These are phyloP conservation scores for Vanessa tameamea DNA, from an alignment of 1,140 invertebrate species.

Conservation along the genomic window DNA sequence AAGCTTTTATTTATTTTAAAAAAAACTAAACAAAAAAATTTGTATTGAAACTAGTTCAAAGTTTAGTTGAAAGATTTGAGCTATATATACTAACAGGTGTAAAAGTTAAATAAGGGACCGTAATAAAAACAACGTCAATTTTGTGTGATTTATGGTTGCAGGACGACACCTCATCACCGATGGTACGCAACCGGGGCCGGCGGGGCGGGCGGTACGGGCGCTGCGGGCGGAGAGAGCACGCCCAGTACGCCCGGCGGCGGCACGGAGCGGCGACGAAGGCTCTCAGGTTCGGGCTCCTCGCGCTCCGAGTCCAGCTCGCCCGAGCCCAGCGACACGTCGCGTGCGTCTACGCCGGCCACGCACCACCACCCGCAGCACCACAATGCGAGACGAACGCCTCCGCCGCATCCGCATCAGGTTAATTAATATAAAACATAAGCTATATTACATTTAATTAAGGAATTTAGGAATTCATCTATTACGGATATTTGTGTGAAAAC, in stretches of 20 bases:
- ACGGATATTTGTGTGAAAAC: too few relatives aligned
- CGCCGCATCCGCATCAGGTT: constrained; percentile 59
- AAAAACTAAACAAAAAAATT: too few relatives aligned
- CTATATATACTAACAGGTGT: neutral
- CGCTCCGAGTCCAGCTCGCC: constrained; percentile 68
- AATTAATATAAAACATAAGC: neutral
- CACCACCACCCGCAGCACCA: constrained; percentile 56
- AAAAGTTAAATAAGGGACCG: neutral
- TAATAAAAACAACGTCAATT: neutral
- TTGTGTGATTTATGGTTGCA: constrained; percentile 30
- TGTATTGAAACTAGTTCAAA: too few relatives aligned
- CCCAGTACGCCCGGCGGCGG: constrained; percentile 69
- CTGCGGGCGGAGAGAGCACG: constrained; percentile 64
- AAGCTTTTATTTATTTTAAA: too few relatives aligned
- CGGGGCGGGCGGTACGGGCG: constrained; percentile 39
- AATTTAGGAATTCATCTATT: too few relatives aligned
- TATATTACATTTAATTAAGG: too few relatives aligned
- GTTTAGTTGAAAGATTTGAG: neutral
- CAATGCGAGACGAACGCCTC: constrained; percentile 49
- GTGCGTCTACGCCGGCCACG: constrained; percentile 65
- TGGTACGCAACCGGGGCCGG: constrained; percentile 63
- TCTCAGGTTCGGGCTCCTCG: constrained; percentile 67
- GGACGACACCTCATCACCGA: constrained; percentile 66
- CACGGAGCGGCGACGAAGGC: constrained; percentile 59
- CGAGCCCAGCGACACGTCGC: constrained; percentile 70